A percentile compares a stretch with the other conserved stretches of the same genome.
phyloP scores from a whole-genome alignment of 2,888 invertebrate genomes.

The Coleophora deauratella region DNA sequence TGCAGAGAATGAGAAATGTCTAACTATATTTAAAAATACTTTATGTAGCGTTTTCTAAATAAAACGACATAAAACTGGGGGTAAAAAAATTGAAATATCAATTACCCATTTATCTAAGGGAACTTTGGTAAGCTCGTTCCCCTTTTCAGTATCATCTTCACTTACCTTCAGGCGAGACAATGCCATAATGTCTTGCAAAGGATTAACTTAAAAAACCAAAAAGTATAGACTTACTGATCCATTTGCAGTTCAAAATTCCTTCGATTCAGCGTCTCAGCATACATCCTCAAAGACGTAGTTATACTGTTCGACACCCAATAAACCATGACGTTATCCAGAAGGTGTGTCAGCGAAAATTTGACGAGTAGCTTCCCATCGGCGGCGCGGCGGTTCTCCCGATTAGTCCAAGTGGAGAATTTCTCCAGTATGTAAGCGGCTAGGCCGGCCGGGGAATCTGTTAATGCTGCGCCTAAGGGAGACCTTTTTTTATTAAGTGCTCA shows the following conservation, averaged over 20 bases:
- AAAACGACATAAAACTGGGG: too few species aligned
- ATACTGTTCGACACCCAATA: constrained; percentile 68
- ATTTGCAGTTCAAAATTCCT: constrained; percentile 26
- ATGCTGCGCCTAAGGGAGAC: constrained; percentile 72
- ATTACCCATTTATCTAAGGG: too few species aligned
- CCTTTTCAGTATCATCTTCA: too few species aligned
- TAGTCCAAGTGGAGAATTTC: constrained; percentile 85
- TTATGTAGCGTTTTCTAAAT: too few species aligned
- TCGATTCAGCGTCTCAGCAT: constrained; percentile 72
- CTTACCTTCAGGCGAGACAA: too few species aligned
- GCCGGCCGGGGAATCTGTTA: constrained; percentile 87
- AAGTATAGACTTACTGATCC: constrained; percentile 47
- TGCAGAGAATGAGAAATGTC: too few species aligned
- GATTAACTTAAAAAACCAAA: too few species aligned
- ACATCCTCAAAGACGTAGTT: constrained; percentile 68
- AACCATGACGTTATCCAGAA: constrained; percentile 71
- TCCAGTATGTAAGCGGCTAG: constrained; percentile 93
- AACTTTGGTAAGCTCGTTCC: too few species aligned
- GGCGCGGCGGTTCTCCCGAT: constrained; percentile 56
- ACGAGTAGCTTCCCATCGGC: constrained; percentile 78
- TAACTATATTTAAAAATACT: too few species aligned
- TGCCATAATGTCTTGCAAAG: too few species aligned
- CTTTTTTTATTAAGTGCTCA: too few species aligned
- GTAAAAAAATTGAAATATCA: too few species aligned
- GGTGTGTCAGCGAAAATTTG: constrained; percentile 47